phyloP scores from a whole-genome alignment of 2,797 vertebrate species.

The Liasis olivaceus region DNA sequence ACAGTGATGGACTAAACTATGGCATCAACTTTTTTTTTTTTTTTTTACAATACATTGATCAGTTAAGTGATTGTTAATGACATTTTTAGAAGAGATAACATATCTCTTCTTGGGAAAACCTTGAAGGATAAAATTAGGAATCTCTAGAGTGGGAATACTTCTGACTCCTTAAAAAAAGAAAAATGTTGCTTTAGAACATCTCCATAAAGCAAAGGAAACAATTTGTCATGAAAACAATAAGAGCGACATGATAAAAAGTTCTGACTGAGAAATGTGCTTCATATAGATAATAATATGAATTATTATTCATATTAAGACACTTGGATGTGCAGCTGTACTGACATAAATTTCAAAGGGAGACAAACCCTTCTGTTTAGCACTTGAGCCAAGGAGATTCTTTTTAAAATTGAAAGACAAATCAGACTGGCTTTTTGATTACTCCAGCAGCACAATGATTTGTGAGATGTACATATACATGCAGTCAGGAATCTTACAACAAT shows the following conservation, averaged over 20 bases:
- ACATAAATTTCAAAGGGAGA: conserved; percentile 46
- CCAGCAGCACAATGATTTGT: fast-evolving
- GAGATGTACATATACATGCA: neutral
- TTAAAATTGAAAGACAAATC: conserved; percentile 45
- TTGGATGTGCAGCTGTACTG: conserved; percentile 22
- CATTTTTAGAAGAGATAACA: neutral
- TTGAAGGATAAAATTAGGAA: neutral
- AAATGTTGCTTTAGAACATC: neutral
- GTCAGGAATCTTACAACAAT: neutral
- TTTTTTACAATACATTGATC: neutral
- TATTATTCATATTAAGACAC: neutral
- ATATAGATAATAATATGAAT: conserved; percentile 14
- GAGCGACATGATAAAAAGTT: conserved; percentile 37
- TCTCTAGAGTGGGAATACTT: neutral
- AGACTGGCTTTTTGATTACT: conserved; percentile 37
- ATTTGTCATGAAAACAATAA: conserved; percentile 30
- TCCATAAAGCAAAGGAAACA: neutral
- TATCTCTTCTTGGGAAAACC: neutral
- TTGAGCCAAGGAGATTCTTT: conserved; percentile 45
- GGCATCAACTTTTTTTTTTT: neutral
- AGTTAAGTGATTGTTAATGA: neutral
- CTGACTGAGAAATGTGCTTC: conserved; percentile 30
- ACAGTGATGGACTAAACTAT: neutral
- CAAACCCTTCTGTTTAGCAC: conserved; percentile 42
- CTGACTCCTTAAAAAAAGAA: neutral